Evolutionary conservation across 2,888 invertebrate genomes (phyloP).

Genomic region (Chrysina gloriosa): DNA sequence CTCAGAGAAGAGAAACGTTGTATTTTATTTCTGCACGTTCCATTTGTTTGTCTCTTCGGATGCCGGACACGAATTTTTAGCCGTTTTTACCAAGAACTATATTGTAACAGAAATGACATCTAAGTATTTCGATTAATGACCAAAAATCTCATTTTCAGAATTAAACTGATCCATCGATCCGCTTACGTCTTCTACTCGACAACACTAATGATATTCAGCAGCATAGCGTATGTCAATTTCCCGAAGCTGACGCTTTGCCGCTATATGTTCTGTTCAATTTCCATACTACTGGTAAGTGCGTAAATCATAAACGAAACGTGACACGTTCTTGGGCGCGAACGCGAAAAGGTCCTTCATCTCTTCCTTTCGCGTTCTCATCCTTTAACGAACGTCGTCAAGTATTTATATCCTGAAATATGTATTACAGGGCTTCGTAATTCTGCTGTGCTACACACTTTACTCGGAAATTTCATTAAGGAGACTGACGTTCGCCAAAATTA

Average conservation of each 20-base stretch:
- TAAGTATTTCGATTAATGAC: background rate
- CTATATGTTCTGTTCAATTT: conserved; percentile 70
- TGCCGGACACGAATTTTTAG: too few relatives aligned
- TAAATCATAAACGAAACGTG: conserved; percentile 18
- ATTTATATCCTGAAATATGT: conserved; percentile 38
- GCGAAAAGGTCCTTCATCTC: background rate
- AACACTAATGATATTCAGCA: conserved; percentile 71
- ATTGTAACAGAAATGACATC: background rate
- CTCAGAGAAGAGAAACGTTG: too few relatives aligned
- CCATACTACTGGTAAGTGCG: conserved; percentile 71
- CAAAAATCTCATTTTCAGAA: conserved; percentile 60
- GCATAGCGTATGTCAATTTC: conserved; percentile 74
- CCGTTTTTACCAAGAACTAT: too few relatives aligned
- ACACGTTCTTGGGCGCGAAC: background rate
- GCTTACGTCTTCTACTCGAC: conserved; percentile 72
- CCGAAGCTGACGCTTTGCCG: conserved; percentile 68
- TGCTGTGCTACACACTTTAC: conserved; percentile 71
- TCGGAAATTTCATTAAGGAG: conserved; percentile 68
- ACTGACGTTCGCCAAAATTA: conserved; percentile 45
- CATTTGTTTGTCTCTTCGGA: too few relatives aligned
- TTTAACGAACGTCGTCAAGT: conserved; percentile 32
- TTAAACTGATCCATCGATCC: conserved; percentile 72
- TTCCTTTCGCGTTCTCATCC: background rate
- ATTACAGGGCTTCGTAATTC: conserved; percentile 70
- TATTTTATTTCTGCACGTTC: too few relatives aligned